phyloP scores from a whole-genome alignment of 2,888 invertebrate species.

The Pachydiplax longipennis region DNA sequence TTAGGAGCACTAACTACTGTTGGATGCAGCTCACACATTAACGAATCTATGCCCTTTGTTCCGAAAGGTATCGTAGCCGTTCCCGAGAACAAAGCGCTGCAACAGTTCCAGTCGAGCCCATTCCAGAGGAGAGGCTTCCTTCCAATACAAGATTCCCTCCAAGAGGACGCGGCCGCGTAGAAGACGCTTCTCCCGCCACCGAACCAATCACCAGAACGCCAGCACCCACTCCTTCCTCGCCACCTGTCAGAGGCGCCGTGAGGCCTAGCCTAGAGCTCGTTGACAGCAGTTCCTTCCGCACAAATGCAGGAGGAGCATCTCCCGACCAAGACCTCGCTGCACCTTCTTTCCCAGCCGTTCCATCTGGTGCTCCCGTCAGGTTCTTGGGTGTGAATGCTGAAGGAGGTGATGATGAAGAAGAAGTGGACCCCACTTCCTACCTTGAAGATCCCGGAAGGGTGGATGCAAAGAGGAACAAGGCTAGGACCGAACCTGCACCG shows the following conservation, averaged over 20 bases:
- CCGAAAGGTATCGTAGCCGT: conserved; percentile 53
- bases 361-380: conserved; percentile 44
- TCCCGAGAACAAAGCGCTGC: conserved; percentile 61
- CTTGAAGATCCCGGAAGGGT: conserved; percentile 49
- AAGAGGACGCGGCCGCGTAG: conserved; percentile 59
- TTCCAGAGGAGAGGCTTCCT: conserved; percentile 71
- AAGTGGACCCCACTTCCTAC: not conserved
- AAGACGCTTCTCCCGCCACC: conserved; percentile 58
- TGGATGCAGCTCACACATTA: not conserved
- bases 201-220: conserved; percentile 61
- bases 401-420: not conserved
- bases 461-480: conserved; percentile 58
- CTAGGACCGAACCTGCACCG: conserved; percentile 59
- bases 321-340: conserved; percentile 15
- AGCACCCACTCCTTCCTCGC: conserved; percentile 64
- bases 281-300: conserved; percentile 83
- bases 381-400: conserved; percentile 46
- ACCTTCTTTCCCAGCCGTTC: conserved; percentile 38
- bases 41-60: not conserved
- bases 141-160: conserved; percentile 87
- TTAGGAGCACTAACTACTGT: too few relatives aligned
- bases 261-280: conserved; percentile 82
- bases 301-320: conserved; percentile 58
- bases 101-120: conserved; percentile 57
- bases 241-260: conserved; percentile 64